Base-by-base conservation (phyloP, 2,113 vertebrate species). In the Aspidoscelis tigris region DNA sequence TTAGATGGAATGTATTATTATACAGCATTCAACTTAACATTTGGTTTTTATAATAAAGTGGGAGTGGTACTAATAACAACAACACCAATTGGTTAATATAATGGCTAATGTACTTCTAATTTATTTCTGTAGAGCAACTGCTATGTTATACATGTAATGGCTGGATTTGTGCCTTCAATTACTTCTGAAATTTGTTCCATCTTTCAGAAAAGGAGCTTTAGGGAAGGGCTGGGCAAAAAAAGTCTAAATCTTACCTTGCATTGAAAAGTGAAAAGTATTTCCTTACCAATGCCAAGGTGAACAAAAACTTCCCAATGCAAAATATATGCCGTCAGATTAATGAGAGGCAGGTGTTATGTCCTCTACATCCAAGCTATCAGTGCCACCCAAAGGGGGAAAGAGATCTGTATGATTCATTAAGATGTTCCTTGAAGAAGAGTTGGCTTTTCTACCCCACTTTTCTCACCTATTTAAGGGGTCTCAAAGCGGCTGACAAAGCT, bases 251-350 rank as follows among this genome's bases (percentile, higher is more conserved):
- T 16, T 11, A 65, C 89, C 50, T 44, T 33, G 21, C 26, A 69
- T 24, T n/a, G 72, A 90, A 91, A 84, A 58, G 76, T 84, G 74
- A 68, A 55, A 71, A 87, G 85, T 87, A 79, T 86, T 87, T 89
- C 74, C 81, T 66, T 24, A 81, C 78, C 80, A 68, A 0, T 0
- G 3, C 50, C 22, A 44, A 70, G 78, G 64, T 77, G 79, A 86
- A 9, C 58, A 76, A 58, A 80, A 88, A 33, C 88, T 81, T 91
- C 70, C 84, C 71, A 41, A 18, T 58, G 43, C 18, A 16, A 83
- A 74, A 11, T 3, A 86, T 24, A 80, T 2, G 9, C 26, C 64
- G 81, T 78, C 75, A 77, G n/a, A 81, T 33, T 77, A 93, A 80
- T 80, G 65, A 88, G 64, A 64, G 78, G 76, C 43, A 76, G 0